Conservation (phyloP, 2,888 invertebrate species). For the Heliconius cydno region DNA sequence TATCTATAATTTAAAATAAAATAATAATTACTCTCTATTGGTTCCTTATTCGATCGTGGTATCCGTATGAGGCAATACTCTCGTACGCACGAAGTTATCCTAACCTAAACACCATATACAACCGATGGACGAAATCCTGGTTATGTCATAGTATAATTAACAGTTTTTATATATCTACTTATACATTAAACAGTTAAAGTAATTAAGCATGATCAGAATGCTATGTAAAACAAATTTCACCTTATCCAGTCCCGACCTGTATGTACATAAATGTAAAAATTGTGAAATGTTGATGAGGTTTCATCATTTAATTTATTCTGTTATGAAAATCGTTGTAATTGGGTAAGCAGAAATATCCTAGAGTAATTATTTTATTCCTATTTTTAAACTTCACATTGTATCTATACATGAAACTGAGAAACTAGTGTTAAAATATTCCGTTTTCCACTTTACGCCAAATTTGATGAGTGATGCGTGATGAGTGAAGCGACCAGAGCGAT, state of each 20-base stretch:
- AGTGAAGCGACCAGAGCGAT: too few species aligned
- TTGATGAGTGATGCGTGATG: too few species aligned
- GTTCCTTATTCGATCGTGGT: conserved; percentile 14
- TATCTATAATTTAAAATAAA: neutral
- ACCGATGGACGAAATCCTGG: conserved; percentile 36
- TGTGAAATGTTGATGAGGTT: neutral
- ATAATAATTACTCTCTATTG: neutral
- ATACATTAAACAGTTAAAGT: neutral
- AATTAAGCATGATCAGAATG: conserved; percentile 1
- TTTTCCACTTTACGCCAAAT: too few species aligned
- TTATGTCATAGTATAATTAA: conserved; percentile 30
- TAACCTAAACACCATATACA: conserved; percentile 43
- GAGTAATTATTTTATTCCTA: too few species aligned
- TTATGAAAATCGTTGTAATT: neutral
- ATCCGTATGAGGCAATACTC: conserved; percentile 34
- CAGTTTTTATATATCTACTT: conserved; percentile 7
- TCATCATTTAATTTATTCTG: neutral
- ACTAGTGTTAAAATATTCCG: too few species aligned
- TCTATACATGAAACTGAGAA: too few species aligned
- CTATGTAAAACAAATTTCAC: conserved; percentile 10
- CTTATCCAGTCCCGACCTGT: conserved; percentile 2
- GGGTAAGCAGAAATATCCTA: neutral
- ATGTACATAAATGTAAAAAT: neutral
- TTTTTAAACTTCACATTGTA: too few species aligned
- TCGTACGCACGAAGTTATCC: conserved; percentile 39